These are phyloP conservation scores for Abrostola tripartita DNA, from an alignment of 2,888 invertebrate species.

Conservation along the genomic window DNA sequence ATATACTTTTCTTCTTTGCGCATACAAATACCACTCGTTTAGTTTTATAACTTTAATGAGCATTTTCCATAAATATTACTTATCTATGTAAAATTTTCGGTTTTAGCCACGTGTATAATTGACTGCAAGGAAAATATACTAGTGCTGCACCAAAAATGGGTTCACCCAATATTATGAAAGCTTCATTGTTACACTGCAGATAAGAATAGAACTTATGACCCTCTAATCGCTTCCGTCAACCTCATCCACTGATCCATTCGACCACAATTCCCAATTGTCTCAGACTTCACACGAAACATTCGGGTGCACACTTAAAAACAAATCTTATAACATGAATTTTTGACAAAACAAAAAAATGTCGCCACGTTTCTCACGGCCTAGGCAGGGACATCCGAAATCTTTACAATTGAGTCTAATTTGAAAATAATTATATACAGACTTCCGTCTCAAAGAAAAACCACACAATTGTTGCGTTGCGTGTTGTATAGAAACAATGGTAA, in stretches of 20 bases:
- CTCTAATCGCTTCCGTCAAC: neutral
- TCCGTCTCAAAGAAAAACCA: slow-evolving; percentile 80
- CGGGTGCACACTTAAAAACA: slow-evolving; percentile 48
- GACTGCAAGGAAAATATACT: too few species aligned
- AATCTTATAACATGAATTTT: slow-evolving; percentile 48
- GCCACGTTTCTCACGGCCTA: slow-evolving; percentile 60
- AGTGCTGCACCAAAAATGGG: too few species aligned
- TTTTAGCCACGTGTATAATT: too few species aligned
- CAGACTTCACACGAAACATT: slow-evolving; percentile 51
- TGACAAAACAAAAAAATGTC: slow-evolving; percentile 60
- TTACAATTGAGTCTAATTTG: slow-evolving; percentile 81
- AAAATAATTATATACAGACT: slow-evolving; percentile 82
- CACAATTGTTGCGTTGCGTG: slow-evolving; percentile 82
- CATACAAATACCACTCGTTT: too few species aligned
- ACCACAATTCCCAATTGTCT: slow-evolving; percentile 17
- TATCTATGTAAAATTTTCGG: too few species aligned
- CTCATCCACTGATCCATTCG: too few species aligned
- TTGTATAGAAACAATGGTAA: slow-evolving; percentile 74
- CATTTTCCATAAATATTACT: too few species aligned
- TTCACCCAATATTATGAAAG: too few species aligned
- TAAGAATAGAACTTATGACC: slow-evolving; percentile 1
- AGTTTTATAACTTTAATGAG: too few species aligned
- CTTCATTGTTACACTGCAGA: neutral
- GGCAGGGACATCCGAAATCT: slow-evolving; percentile 66
- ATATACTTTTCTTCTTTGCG: too few species aligned